Base-by-base conservation (phyloP, 37 sponge, comb jelly and placozoan species). In the Theonella swinhoei region DNA sequence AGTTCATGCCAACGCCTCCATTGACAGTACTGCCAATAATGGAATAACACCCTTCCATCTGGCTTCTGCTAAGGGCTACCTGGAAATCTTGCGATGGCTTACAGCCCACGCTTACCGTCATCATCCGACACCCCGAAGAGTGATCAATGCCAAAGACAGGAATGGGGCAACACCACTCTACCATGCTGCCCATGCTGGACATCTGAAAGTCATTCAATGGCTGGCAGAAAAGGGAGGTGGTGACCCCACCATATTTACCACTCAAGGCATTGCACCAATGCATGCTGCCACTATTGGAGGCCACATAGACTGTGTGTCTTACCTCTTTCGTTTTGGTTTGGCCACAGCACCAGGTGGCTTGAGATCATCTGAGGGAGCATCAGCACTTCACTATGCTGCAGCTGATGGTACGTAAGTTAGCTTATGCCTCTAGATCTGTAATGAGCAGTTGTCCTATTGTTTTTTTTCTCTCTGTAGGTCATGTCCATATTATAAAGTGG, bases 121-220 rank as follows among this genome's bases (percentile, higher is more conserved):
- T 11, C 76, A 86, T 40, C 70, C 78, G 0, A 89, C 85, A 41
- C 93, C 93, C 0, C 70, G 70, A 66, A 60, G 72, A 1, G 61
- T 95, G 26, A 70, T 91, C 47, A 95, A 95, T 58, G 79, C 86
- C 78, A 84, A 85, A 70, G 91, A 93, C 38, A 83, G 68, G 72
- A 94, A 91, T 70, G 97, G 97, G 26, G 81, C 87, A 32, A 96
- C 97, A 0, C 97, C 97, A n/a, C 75, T 94, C 80, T 96, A 91
- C 39, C 80, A 90, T 62, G 94, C 97, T 23, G 89, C 97, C 0
- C 89, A 91, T 11, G 90, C 85, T 22, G 97, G 97, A 9, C 84
- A 91, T 73, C 26, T 93, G 2, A 73, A 89, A 0, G 68, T 94
- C 24, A 71, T 91, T 17, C 63, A 58, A 20, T 96, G 92, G 92